These are phyloP conservation scores for Ariolimax columbianus DNA, from an alignment of 2,888 invertebrate species.

Conservation along the genomic window DNA sequence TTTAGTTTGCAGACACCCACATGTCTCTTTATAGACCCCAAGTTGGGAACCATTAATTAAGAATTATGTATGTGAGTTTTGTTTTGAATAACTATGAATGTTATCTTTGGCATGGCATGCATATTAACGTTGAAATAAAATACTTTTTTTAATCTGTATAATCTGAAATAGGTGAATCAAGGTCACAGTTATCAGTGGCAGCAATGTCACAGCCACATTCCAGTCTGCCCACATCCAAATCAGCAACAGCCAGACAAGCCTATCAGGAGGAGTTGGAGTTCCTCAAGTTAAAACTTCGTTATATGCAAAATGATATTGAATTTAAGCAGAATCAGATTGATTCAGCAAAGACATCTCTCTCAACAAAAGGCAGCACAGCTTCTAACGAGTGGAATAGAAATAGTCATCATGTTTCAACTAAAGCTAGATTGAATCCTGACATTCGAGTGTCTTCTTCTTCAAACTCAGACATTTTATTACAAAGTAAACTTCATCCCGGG, in stretches of 20 bases:
- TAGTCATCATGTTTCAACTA: too few species aligned
- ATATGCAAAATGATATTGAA: slow-evolving; percentile 52
- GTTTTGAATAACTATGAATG: too few species aligned
- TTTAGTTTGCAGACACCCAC: too few species aligned
- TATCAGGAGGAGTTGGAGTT: slow-evolving; percentile 36
- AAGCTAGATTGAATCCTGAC: not conserved
- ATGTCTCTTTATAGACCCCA: too few species aligned
- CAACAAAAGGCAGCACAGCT: not conserved
- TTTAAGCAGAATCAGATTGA: slow-evolving; percentile 45
- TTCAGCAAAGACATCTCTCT: not conserved
- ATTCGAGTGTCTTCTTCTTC: not conserved
- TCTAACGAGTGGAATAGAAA: not conserved
- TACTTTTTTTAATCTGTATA: too few species aligned
- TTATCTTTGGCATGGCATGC: too few species aligned
- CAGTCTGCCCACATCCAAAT: not conserved
- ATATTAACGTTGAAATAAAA: too few species aligned
- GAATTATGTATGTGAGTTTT: too few species aligned
- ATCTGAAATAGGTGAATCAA: not conserved
- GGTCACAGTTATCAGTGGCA: not conserved
- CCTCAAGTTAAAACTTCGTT: slow-evolving; percentile 45
- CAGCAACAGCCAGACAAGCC: not conserved
- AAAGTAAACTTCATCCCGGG: not conserved
- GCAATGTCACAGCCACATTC: not conserved
- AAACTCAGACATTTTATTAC: too few species aligned
- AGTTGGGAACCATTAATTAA: too few species aligned